Conservation (phyloP, 2,113 vertebrate species). For the Eonycteris spelaea region DNA sequence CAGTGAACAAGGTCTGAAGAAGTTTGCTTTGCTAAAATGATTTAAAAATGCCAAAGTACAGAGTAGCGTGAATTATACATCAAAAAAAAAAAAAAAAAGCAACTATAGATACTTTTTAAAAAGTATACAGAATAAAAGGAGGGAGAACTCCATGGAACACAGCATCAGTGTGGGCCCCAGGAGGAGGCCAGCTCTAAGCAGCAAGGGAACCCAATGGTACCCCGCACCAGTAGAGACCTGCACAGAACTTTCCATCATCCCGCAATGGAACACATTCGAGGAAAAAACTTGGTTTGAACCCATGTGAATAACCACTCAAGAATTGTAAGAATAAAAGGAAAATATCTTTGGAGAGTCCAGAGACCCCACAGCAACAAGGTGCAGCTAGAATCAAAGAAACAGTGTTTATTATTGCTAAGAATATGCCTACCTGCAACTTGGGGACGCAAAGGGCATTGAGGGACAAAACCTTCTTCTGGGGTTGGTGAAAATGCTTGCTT, state of each 20-base stretch:
- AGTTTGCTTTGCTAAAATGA: neutral
- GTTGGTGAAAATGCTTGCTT: neutral
- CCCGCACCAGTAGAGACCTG: neutral
- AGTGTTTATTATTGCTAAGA: neutral
- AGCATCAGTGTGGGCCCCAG: neutral
- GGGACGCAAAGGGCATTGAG: neutral
- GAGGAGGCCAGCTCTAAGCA: neutral
- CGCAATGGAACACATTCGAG: neutral
- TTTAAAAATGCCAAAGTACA: neutral
- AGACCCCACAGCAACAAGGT: neutral
- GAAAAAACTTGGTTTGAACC: neutral
- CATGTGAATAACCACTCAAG: neutral
- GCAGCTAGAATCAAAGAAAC: neutral
- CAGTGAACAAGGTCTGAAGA: neutral
- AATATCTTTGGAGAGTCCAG: neutral
- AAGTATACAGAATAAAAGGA: neutral
- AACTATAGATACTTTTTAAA: neutral
- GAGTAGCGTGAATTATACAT: neutral
- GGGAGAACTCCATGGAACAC: neutral
- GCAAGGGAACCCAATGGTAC: neutral
- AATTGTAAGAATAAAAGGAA: neutral
- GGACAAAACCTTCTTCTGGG: neutral
- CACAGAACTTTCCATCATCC: neutral
- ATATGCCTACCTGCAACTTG: neutral
- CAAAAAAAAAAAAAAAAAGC: neutral